Evolutionary conservation across 2,888 invertebrate genomes (phyloP), one percentile per base, ranked within the genome.

Genomic region (Leptodirus hochenwartii): DNA sequence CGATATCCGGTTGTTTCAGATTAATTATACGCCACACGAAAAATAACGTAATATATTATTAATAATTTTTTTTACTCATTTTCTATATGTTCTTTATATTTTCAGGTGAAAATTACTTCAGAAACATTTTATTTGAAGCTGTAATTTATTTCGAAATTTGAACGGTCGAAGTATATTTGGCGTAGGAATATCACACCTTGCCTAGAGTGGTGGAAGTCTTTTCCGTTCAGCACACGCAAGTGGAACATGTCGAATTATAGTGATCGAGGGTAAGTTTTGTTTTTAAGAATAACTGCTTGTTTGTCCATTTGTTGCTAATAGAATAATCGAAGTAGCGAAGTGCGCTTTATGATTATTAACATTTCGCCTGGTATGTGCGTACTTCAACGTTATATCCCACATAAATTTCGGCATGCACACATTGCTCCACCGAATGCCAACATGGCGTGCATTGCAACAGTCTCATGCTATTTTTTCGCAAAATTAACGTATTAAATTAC

Each of bases 231-330:
- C 69, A 62, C 69, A 67, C 66, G 67, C 66, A 67, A 71, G 69
- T 70, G 66, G 68, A 78, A 73, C 73, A 79, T 79, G 79, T 79
- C 79, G 62, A 72, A 67, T 69, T 66, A 70, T 58, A 62, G 69
- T 59, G 78, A 79, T 63, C 68, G 74, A 69, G 74, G 76, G 79
- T 77, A 73, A 76, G 73, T 68, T 54, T 45, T 45, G 42, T 46
- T 49, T 50, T 60, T 58, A 54, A 50, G 47, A 48, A 51, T 37
- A 43, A 37, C 32, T 33, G 22, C 25, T 14, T 28, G 25, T 22
- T 35, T 32, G 26, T 34, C 16, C 26, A 26, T 22, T 29, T 25
- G 29, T 23, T 33, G 13, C 5, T 5, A 9, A n/a, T 12, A 2
- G 20, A 17, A 26, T 17, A 9, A 14, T 28, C 6, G 4, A 22